Percentiles rank a stretch among this genome's conserved stretches.
phyloP scores from a whole-genome alignment of 2,113 vertebrate species.

The Plestiodon gilberti region DNA sequence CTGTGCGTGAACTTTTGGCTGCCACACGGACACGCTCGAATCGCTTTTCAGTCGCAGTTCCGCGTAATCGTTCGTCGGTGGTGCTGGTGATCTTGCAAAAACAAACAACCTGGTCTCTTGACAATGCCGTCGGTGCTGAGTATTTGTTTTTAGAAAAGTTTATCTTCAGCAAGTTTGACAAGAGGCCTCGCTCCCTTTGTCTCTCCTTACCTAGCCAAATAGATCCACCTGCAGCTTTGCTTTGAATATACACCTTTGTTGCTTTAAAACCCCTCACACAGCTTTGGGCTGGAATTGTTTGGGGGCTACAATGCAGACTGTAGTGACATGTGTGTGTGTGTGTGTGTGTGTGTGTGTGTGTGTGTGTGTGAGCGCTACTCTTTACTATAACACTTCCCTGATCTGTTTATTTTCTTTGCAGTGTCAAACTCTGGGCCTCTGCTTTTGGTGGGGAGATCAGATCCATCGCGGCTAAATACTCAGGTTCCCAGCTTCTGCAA shows the following conservation, averaged over 20 bases:
- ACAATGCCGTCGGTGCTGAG: neutral
- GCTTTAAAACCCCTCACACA: neutral
- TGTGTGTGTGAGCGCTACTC: slow-evolving; percentile 54
- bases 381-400: slow-evolving; percentile 54
- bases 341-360: too few species aligned
- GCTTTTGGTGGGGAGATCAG: slow-evolving; percentile 99
- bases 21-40: slow-evolving; percentile 10
- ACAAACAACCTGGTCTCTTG: neutral
- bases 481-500: slow-evolving; percentile 97
- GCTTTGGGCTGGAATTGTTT: neutral
- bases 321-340: neutral
- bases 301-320: too few species aligned
- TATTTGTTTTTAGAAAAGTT: neutral
- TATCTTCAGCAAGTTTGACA: neutral
- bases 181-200: slow-evolving; percentile 56
- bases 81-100: neutral
- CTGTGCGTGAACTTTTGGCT: slow-evolving; percentile 19
- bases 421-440: slow-evolving; percentile 99
- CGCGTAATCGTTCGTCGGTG: neutral
- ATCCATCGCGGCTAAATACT: slow-evolving; percentile 98
- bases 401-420: slow-evolving; percentile 56
- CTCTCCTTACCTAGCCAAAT: neutral
- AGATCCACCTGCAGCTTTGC: slow-evolving; percentile 7
- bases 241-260: slow-evolving; percentile 23
- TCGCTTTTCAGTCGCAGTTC: neutral